Conservation (phyloP, 1,140 invertebrate species). For the Panulirus ornatus region DNA sequence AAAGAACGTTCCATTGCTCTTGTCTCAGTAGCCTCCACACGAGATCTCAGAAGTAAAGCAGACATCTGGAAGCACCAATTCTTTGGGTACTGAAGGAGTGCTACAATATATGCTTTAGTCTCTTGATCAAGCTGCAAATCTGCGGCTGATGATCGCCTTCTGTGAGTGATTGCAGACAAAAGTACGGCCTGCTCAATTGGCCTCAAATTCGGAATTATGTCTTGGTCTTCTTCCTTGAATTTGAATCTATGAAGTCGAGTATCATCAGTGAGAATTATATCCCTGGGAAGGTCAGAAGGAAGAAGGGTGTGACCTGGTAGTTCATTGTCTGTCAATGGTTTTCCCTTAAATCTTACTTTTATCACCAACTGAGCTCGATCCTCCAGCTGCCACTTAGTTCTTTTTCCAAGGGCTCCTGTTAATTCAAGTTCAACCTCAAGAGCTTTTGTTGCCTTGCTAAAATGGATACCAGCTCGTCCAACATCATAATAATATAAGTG, state of each 20-base stretch:
- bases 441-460: slow-evolving; percentile 82
- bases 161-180: slow-evolving; percentile 82
- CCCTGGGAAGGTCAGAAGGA: slow-evolving; percentile 76
- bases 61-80: slow-evolving; percentile 73
- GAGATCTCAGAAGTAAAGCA: slow-evolving; percentile 82
- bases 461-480: slow-evolving; percentile 83
- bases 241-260: slow-evolving; percentile 87
- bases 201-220: slow-evolving; percentile 80
- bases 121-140: slow-evolving; percentile 71
- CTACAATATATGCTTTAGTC: slow-evolving; percentile 71
- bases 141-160: slow-evolving; percentile 54
- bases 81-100: slow-evolving; percentile 79
- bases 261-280: slow-evolving; percentile 90
- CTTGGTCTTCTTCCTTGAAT: slow-evolving; percentile 83
- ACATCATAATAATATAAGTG: slow-evolving; percentile 87
- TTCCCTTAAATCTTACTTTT: slow-evolving; percentile 80
- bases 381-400: slow-evolving; percentile 92
- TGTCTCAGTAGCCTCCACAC: slow-evolving; percentile 82
- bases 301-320: slow-evolving; percentile 78
- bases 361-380: slow-evolving; percentile 89
- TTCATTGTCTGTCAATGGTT: slow-evolving; percentile 77
- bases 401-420: slow-evolving; percentile 88
- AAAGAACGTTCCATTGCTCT: slow-evolving; percentile 91
- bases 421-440: slow-evolving; percentile 85
- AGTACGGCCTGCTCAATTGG: slow-evolving; percentile 89